Percentiles rank a stretch among this genome's conserved stretches.
phyloP scores from a whole-genome alignment of 2,888 invertebrate species.

The Lycaena phlaeas region DNA sequence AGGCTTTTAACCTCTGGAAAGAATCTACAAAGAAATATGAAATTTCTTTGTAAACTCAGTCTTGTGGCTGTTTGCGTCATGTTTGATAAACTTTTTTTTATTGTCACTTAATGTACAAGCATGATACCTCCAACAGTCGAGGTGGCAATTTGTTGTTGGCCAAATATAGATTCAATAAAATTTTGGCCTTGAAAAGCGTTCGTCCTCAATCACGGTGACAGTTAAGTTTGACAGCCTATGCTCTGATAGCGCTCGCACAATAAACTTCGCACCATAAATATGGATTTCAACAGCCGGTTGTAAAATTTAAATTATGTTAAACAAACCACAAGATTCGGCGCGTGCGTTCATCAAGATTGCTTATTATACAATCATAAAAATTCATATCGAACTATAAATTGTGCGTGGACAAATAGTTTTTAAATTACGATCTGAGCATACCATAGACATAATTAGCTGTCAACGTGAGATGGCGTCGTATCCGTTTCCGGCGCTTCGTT shows the following conservation, averaged over 20 bases:
- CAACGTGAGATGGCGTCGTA: slow-evolving; percentile 57
- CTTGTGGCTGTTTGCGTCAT: too few relatives aligned
- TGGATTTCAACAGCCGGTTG: slow-evolving; percentile 50
- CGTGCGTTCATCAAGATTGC: slow-evolving; percentile 23
- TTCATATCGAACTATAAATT: slow-evolving; percentile 10
- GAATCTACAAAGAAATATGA: too few relatives aligned
- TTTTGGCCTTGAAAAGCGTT: slow-evolving; percentile 26
- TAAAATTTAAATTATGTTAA: slow-evolving; percentile 58
- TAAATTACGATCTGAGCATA: slow-evolving; percentile 33
- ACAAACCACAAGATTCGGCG: slow-evolving; percentile 36
- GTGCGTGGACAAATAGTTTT: slow-evolving; percentile 15
- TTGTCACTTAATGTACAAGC: not conserved
- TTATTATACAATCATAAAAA: slow-evolving; percentile 18
- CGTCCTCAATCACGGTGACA: slow-evolving; percentile 26
- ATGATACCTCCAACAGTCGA: not conserved
- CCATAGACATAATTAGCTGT: slow-evolving; percentile 68
- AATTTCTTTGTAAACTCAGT: not conserved
- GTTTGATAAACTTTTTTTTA: too few relatives aligned
- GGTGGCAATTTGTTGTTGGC: not conserved
- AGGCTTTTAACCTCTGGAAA: not conserved
- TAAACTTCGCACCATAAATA: slow-evolving; percentile 54
- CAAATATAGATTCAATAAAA: not conserved
- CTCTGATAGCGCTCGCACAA: slow-evolving; percentile 21
- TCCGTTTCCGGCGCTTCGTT: slow-evolving; percentile 64
- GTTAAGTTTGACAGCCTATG: slow-evolving; percentile 14